Evolutionary conservation across 1,140 invertebrate species (phyloP).

Genomic region (Oreohelix idahoensis): DNA sequence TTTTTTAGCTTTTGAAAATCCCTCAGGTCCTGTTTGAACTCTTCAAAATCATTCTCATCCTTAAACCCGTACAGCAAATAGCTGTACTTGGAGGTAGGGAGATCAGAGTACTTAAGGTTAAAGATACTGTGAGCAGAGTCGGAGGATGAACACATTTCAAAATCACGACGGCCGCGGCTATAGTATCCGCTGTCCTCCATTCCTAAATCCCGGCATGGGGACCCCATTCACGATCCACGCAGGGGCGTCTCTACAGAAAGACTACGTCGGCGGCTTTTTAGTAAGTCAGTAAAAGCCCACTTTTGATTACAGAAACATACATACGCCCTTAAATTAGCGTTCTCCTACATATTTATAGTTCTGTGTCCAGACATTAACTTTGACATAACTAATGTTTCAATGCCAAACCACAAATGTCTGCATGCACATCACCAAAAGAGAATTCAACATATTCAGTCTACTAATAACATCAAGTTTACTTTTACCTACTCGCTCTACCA

Average conservation of each 20-base stretch:
- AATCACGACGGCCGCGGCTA: conserved; percentile 2
- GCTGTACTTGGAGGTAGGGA: conserved; percentile 51
- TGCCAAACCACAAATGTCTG: too few relatives aligned
- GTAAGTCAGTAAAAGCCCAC: too few relatives aligned
- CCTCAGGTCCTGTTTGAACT: conserved; percentile 64
- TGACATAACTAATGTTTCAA: too few relatives aligned
- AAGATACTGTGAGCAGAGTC: conserved; percentile 50
- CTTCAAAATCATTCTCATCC: conserved; percentile 68
- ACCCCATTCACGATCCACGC: background rate
- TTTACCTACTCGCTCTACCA: too few relatives aligned
- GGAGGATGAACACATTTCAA: conserved; percentile 11
- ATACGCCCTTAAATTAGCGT: too few relatives aligned
- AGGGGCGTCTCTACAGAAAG: background rate
- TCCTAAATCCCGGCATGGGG: background rate
- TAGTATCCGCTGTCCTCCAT: conserved; percentile 41
- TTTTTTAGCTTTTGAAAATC: conserved; percentile 55
- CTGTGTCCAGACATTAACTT: too few relatives aligned
- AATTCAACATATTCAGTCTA: too few relatives aligned
- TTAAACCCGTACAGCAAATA: conserved; percentile 62
- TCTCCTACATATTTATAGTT: too few relatives aligned
- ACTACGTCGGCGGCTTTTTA: too few relatives aligned
- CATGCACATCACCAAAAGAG: too few relatives aligned
- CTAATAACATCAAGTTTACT: too few relatives aligned
- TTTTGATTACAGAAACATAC: too few relatives aligned
- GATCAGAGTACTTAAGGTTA: conserved; percentile 56